phyloP scores from a whole-genome alignment of 2,113 vertebrate genomes.

The Xyliphius kryptos region DNA sequence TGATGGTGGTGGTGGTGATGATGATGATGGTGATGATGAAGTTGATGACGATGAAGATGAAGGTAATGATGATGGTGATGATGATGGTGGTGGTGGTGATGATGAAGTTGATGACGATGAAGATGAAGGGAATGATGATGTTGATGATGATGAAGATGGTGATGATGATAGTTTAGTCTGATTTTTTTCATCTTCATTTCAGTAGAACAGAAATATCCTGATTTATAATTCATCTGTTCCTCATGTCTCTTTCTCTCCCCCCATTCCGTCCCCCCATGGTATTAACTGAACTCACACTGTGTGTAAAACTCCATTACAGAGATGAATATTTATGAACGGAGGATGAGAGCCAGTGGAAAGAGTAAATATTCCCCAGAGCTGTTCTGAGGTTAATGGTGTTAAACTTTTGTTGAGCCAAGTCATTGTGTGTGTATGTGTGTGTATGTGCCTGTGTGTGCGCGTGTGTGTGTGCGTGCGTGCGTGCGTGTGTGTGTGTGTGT shows the following conservation, averaged over 20 bases:
- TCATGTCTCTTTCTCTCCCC: not conserved
- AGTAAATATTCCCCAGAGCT: conserved; percentile 42
- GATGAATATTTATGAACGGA: conserved; percentile 46
- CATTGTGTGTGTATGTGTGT: conserved; percentile 17
- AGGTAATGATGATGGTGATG: too few species aligned
- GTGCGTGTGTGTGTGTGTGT: conserved; percentile 19
- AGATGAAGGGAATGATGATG: too few species aligned
- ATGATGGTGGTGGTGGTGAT: too few species aligned
- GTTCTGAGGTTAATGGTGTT: conserved; percentile 43
- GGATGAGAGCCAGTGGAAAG: conserved; percentile 37
- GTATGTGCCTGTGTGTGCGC: conserved; percentile 19
- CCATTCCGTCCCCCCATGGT: conserved; percentile 14
- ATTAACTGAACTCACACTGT: conserved; percentile 42
- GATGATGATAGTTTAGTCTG: too few species aligned
- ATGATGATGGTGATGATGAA: too few species aligned
- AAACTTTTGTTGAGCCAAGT: conserved; percentile 46
- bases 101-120: too few species aligned
- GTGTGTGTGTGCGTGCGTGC: conserved; percentile 21
- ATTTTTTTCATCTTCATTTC: too few species aligned
- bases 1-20: too few species aligned
- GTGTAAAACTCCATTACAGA: conserved; percentile 45
- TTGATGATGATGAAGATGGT: too few species aligned
- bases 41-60: too few species aligned
- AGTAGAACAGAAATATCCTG: too few species aligned
- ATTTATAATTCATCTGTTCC: too few species aligned